phyloP scores from a whole-genome alignment of 2,888 invertebrate species.

The Drosophila melanosoma region DNA sequence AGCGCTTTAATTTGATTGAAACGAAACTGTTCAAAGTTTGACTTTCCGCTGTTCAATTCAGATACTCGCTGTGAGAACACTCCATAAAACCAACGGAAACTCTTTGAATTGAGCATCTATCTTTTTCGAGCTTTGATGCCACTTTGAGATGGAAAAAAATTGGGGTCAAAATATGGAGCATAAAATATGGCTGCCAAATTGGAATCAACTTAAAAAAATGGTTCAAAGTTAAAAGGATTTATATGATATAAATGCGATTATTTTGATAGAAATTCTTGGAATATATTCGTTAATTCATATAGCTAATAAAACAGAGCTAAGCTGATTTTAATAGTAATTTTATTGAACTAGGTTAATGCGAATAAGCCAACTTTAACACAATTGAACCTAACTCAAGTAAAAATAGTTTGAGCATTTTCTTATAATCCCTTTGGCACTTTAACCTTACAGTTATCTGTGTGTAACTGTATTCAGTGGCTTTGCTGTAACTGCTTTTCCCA shows the following conservation, averaged over 20 bases:
- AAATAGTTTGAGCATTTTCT: conserved; percentile 2
- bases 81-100: conserved; percentile 6
- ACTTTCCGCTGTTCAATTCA: conserved; percentile 53
- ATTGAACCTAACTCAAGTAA: conserved; percentile 1
- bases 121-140: conserved; percentile 5
- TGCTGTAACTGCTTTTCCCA: conserved; percentile 50
- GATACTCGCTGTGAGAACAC: conserved; percentile 13
- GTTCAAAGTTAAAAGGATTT: not conserved
- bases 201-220: not conserved
- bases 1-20: conserved; percentile 73
- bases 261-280: not conserved
- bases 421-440: conserved; percentile 25
- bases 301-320: not conserved
- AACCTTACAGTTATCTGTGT: conserved; percentile 19
- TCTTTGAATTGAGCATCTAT: conserved; percentile 18
- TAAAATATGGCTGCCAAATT: not conserved
- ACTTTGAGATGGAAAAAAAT: not conserved
- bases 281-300: not conserved
- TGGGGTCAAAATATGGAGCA: not conserved
- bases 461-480: conserved; percentile 1
- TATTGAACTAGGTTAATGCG: not conserved
- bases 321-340: not conserved
- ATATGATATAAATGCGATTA: not conserved
- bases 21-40: conserved; percentile 58
- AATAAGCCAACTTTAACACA: not conserved